Evolutionary conservation across 92 coral and sea anemone genomes (phyloP), one percentile per base, ranked within the genome.

Genomic region (Epizoanthus illoricatus): DNA sequence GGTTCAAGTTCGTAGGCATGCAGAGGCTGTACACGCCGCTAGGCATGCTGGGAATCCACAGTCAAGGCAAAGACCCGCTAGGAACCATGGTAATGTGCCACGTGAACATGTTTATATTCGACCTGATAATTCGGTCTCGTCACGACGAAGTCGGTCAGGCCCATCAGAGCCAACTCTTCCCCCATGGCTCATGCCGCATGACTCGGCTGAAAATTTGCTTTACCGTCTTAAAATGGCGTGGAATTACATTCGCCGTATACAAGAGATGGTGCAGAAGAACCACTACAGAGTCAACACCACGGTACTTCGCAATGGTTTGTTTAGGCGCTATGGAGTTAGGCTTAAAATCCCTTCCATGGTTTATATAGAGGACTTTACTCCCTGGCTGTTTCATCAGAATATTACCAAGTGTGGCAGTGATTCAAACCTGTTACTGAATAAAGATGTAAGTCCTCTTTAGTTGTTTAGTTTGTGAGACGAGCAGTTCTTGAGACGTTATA

Each of bases 321-420:
- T 67, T 76, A 87, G 71, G 82, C 80, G 85, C 55, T 93, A 78
- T 78, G 89, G 92, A 28, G 70, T 93, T 36, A 72, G 72, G 3
- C 63, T 93, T 40, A 71, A 83, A 52, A 89, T 90, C 16, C 94
- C 94, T 0, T 84, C 87, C 45, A 7, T 88, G 45, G 20, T 65
- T 24, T 76, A 81, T 7, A 79, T 81, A 13, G 87, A 76, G 21
- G 84, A 86, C n/a, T 87, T 91, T 81, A 84, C 88, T 63, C 86
- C 81, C 33, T 90, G 90, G 89, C 4, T 93, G 65, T 93, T 88
- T 83, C 89, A 97, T 76, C 99, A 97, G 41, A 94, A 97, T 81
- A 74, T 84, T 5, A 71, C 97, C 63, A 94, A 73, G 72, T 93
- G 99, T 54, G 84, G 90, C 6, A 89, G 89, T 47, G 98, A 97